Base-by-base conservation (phyloP, 2,888 invertebrate genomes). In the Ischnura elegans region DNA sequence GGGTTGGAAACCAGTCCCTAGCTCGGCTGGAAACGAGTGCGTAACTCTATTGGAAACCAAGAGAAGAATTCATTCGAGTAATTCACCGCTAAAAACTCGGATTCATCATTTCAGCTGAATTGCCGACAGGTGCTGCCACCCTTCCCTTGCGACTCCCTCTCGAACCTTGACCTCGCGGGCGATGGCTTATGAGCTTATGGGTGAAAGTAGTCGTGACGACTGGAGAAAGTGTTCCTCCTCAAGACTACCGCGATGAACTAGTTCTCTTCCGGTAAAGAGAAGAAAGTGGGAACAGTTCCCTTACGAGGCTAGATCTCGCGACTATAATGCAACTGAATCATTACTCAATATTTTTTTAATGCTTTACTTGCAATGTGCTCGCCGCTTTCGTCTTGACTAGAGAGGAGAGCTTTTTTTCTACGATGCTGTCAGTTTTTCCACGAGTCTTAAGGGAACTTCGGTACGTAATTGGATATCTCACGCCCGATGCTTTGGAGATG, bases 261-360 rank as follows among this genome's bases (percentile, higher is more conserved):
- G 90, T 90, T 90, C 90, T 61, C 90, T 90, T 90, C 90, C 90
- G 90, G 90, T 90, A 90, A 10, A 66, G 90, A 90, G 90, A 90
- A 90, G 90, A 90, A 90, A 90, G 90, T 66, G 90, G 66, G 90
- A 90, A 90, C 61, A 21, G 90, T 36, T n/a, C 55, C 66, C 61
- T 90, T 90, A 90, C 43, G 90, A 25, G 90, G 45, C 55, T 90
- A 90, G 90, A 25, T 13, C 36, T 13, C 36, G 61, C n/a, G 55
- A 66, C 90, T 90, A 90, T 90, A 90, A 90, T 90, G 90, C 90
- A 90, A 90, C 43, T 8, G 90, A 66, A 90, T 66, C 45, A 61
- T 90, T 66, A 90, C 66, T 90, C 61, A 90, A 66, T 90, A 66
- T 90, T 61, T 4, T 2, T 42, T n/a, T n/a, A n/a, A n/a, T 51